These are phyloP conservation scores for Deroptyus accipitrinus DNA, from an alignment of 2,113 vertebrate genomes.

Conservation along the genomic window DNA sequence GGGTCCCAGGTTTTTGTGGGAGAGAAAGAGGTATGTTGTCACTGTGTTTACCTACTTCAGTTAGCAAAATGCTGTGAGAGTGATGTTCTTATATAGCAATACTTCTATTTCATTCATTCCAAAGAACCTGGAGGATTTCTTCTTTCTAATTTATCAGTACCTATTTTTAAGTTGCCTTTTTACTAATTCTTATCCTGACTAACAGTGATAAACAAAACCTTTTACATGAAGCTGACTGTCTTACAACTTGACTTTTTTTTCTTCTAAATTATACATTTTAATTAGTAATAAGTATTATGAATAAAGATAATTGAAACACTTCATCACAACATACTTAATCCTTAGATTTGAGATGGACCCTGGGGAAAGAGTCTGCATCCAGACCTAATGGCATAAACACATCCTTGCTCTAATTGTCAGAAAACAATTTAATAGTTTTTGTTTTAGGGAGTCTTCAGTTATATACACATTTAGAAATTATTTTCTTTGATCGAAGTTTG, in stretches of 20 bases:
- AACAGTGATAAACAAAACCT: neutral
- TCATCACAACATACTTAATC: neutral
- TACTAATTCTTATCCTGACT: neutral
- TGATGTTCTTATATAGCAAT: neutral
- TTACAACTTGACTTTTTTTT: neutral
- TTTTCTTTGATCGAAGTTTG: neutral
- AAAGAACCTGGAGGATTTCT: neutral
- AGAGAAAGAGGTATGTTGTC: neutral
- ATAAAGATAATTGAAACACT: slow-evolving; percentile 10
- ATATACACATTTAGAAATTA: neutral
- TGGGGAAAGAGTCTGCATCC: neutral
- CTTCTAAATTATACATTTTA: neutral
- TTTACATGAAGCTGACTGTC: neutral
- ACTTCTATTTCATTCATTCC: neutral
- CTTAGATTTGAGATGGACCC: neutral
- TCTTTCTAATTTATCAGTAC: neutral
- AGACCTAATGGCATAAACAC: neutral
- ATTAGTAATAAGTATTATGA: neutral
- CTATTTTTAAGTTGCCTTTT: neutral
- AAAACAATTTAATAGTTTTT: neutral
- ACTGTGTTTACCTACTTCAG: neutral
- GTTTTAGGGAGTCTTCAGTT: neutral
- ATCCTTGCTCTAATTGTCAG: neutral
- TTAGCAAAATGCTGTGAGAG: neutral
- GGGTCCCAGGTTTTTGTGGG: neutral